Conservation (phyloP, 2,797 vertebrate species). For the Poecilia wingei region DNA sequence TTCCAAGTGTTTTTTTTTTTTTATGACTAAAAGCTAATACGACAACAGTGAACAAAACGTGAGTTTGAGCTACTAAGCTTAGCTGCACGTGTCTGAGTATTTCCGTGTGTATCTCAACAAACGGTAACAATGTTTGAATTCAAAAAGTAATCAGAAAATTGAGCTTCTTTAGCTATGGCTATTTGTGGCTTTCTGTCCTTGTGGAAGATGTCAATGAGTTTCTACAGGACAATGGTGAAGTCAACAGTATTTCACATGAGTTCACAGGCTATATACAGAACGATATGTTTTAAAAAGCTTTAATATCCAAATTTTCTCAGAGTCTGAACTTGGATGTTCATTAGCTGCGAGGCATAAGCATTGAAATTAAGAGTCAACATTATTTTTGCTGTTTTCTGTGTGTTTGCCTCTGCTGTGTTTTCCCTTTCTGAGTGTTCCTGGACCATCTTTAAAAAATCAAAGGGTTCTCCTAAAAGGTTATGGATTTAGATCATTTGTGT, state of each 20-base stretch:
- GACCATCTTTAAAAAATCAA: background rate
- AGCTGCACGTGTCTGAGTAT: constrained; percentile 1
- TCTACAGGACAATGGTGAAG: background rate
- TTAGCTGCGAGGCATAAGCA: background rate
- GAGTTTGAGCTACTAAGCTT: constrained; percentile 17
- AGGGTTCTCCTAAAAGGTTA: too few species aligned
- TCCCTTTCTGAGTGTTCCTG: background rate
- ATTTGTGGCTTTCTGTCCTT: background rate
- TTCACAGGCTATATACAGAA: background rate
- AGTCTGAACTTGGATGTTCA: background rate
- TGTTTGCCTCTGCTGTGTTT: background rate
- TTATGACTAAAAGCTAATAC: constrained; percentile 16
- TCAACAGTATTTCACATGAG: background rate
- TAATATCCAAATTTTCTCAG: background rate
- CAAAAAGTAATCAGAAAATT: background rate
- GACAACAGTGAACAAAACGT: constrained; percentile 3
- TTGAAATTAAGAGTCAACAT: background rate
- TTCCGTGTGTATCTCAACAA: background rate
- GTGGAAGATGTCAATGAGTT: background rate
- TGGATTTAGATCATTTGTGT: too few species aligned
- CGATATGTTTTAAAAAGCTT: background rate
- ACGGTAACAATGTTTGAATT: background rate
- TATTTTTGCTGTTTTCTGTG: background rate
- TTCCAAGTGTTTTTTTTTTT: background rate
- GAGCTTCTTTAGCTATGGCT: background rate